Base-by-base conservation (phyloP, 2,797 vertebrate species). In the Acrocephalus scirpaceus region DNA sequence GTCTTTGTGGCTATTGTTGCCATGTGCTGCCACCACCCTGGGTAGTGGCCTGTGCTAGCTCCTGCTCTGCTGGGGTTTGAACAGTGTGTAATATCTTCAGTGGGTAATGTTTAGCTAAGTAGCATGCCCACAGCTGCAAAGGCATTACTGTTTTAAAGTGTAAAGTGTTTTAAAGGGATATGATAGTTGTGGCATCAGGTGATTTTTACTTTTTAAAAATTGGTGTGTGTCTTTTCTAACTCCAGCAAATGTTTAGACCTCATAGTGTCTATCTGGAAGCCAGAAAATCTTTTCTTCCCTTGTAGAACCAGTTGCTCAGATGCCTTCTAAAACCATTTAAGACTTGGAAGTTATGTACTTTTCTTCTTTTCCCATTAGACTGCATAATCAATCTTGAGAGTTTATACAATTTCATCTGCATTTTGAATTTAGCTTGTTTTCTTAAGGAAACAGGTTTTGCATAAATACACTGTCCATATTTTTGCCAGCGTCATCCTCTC, bases 381-480 rank as follows among this genome's bases (percentile, higher is more conserved):
- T 72, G 38, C 47, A 34, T 95, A 26, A 75, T 85, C 44, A 72
- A 36, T 93, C 47, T 20, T 40, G 51, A 40, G 48, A 61, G 48
- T 73, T 84, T 54, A 73, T 77, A 62, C 9, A 25, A 5, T 90
- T 64, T 84, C 60, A 85, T 86, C 45, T 92, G 38, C 48, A 40
- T 90, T 86, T 93, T 84, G 67, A 25, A 57, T 82, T 64, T 66
- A 88, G 44, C 36, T 81, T 88, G 16, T 90, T 88, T 96, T 88
- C 62, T 51, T 92, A 84, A 64, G 62, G 66, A 86, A 78, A 32
- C 29, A 60, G 20, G 19, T 44, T 93, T 94, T 90, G 66, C 70
- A 48, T 92, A 88, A 78, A 56, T 66, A 30, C 47, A 23, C 21
- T 53, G 34, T 45, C 47, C 26, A 1, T 73, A 34, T 61, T 92